These are phyloP conservation scores for Diceros bicornis DNA, from an alignment of 2,797 vertebrate genomes.

Conservation along the genomic window DNA sequence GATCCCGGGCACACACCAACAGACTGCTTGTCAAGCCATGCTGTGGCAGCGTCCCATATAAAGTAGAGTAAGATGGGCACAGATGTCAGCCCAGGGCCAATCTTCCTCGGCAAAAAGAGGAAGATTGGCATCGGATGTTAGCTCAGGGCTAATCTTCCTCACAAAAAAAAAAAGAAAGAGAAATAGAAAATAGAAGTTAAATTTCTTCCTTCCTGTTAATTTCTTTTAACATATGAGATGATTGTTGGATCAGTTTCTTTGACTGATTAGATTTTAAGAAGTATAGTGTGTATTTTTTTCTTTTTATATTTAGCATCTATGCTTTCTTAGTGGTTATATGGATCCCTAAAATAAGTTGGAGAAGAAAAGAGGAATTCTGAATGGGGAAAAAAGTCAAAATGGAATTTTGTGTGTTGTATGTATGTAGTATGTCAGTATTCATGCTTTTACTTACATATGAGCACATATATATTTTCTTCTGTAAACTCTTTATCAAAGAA, in stretches of 20 bases:
- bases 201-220: conserved; percentile 7
- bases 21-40: too few relatives aligned
- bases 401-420: conserved; percentile 14
- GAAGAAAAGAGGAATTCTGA: conserved; percentile 30
- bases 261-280: conserved; percentile 49
- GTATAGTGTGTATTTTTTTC: not conserved
- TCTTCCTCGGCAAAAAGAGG: too few relatives aligned
- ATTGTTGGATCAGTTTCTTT: not conserved
- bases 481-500: conserved; percentile 47
- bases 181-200: not conserved
- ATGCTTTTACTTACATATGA: conserved; percentile 50
- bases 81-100: too few relatives aligned
- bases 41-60: too few relatives aligned
- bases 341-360: conserved; percentile 43
- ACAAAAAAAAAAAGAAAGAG: too few relatives aligned
- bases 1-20: too few relatives aligned
- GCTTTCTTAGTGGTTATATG: conserved; percentile 3
- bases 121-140: too few relatives aligned
- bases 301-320: not conserved
- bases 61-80: too few relatives aligned
- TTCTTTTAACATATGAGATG: conserved; percentile 34
- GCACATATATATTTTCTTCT: not conserved
- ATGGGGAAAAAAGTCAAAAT: conserved; percentile 3
- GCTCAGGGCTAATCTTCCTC: too few relatives aligned
- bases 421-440: conserved; percentile 8